Conservation (phyloP, 1,140 invertebrate species). For the Trialeurodes vaporariorum region DNA sequence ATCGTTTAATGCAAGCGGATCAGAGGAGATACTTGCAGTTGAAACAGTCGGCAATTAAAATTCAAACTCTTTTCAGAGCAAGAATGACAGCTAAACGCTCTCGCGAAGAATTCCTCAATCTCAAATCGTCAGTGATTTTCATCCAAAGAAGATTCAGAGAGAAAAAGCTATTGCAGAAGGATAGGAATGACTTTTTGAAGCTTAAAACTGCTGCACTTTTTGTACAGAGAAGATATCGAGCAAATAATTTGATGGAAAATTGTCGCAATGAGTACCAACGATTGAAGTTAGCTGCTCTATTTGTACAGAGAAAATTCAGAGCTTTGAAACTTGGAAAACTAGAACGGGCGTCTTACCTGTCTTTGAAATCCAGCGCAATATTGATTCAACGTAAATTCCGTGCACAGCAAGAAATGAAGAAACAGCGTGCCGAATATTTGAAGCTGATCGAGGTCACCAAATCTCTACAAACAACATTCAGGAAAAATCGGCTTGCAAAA, state of each 20-base stretch:
- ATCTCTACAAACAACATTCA: conserved; percentile 25
- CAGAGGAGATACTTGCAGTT: conserved; percentile 6
- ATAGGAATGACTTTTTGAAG: conserved; percentile 26
- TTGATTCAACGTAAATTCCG: conserved; percentile 20
- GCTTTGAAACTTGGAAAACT: conserved; percentile 37
- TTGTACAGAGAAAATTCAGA: conserved; percentile 42
- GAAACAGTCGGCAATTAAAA: conserved; percentile 38
- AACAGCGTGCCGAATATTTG: neutral
- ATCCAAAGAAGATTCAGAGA: conserved; percentile 18
- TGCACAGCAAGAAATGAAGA: conserved; percentile 20
- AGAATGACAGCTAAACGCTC: conserved; percentile 16
- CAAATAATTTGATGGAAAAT: conserved; percentile 10
- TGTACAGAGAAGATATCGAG: conserved; percentile 11
- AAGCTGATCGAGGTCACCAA: conserved; percentile 7
- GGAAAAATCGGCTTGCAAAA: conserved; percentile 32
- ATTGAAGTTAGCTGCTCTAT: conserved; percentile 11
- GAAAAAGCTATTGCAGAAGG: conserved; percentile 7
- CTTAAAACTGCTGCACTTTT: conserved; percentile 35
- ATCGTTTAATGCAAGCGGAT: conserved; percentile 8
- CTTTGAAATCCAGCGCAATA: conserved; percentile 29
- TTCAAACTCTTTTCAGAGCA: conserved; percentile 42
- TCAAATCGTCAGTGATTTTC: conserved; percentile 31
- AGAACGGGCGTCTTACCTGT: conserved; percentile 24
- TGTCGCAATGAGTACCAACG: conserved; percentile 3
- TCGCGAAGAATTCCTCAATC: conserved; percentile 31